These are phyloP conservation scores for Brenthis daphne DNA, from an alignment of 2,888 invertebrate species.

Conservation along the genomic window DNA sequence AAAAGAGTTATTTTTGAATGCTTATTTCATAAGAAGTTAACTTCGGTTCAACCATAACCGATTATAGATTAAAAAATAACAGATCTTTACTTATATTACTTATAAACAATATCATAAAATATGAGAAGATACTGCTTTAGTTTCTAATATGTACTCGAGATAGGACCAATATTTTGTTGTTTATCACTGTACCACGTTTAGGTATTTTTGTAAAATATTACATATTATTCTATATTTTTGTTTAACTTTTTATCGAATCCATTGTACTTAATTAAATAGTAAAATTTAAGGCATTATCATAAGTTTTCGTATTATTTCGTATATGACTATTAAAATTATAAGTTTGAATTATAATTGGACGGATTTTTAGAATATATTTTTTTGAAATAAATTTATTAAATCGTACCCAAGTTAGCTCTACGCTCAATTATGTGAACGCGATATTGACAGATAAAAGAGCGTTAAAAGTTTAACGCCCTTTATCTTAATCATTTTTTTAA, in stretches of 20 bases:
- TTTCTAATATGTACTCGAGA: slow-evolving; percentile 20
- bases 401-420: too few species aligned
- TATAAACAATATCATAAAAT: slow-evolving; percentile 20
- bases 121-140: slow-evolving; percentile 15
- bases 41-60: slow-evolving; percentile 29
- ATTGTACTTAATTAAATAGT: slow-evolving; percentile 28
- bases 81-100: slow-evolving; percentile 25
- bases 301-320: not conserved
- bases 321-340: not conserved
- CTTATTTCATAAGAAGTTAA: not conserved
- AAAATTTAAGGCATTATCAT: slow-evolving; percentile 12
- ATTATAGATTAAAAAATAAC: slow-evolving; percentile 28
- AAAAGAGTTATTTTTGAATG: not conserved
- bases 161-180: slow-evolving; percentile 17
- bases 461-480: too few species aligned
- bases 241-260: slow-evolving; percentile 18
- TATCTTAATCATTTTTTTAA: not conserved
- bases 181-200: slow-evolving; percentile 15
- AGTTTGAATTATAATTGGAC: slow-evolving; percentile 1
- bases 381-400: too few species aligned
- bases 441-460: too few species aligned
- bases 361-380: slow-evolving; percentile 3
- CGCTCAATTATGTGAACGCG: not conserved
- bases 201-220: slow-evolving; percentile 13
- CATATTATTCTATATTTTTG: slow-evolving; percentile 22